Evolutionary conservation across 1,140 invertebrate species (phyloP), one percentile per base, ranked within the genome.

Genomic region (Ostrea denselamellosa): DNA sequence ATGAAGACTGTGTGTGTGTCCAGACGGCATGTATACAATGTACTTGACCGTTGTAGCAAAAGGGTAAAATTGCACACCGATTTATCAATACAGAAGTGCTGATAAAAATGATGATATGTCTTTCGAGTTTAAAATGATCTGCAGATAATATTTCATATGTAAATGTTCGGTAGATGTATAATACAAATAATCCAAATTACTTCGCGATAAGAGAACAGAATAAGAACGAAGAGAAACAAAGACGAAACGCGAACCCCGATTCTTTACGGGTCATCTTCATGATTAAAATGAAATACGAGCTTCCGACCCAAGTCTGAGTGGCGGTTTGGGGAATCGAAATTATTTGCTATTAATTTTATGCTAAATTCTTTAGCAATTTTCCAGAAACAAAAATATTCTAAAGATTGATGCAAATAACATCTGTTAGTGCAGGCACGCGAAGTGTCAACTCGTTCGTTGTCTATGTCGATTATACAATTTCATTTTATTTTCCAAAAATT

Each of bases 331-430:
- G 68, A 71, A 71, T 71, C 22, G 28, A 71, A 71, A 71, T 71
- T 71, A 71, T 71, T 71, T 71, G 68, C 68, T 28, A 71, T 71
- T 71, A 71, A 71, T 71, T 71, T 71, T 28, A 71, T 71, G 68
- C 68, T 71, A 71, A 71, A 71, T 71, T 71, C 68, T 71, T 71
- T 71, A 25, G 68, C 68, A 71, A 71, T 71, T 71, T 71, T 71
- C 22, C 68, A 71, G 68, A 71, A 71, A 71, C 68, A 71, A 71
- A 25, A 71, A 71, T 71, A 22, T 34, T 22, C 22, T 34, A 22
- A 71, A 34, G 25, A 71, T 71, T 71, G 22, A 71, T 71, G 68
- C 8, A 25, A 25, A 28, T 71, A 71, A 34, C 68, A 71, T 71
- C 68, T 71, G 68, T 71, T 71, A 22, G 12, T 28, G 10, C n/a